phyloP scores from a whole-genome alignment of 1,140 invertebrate species.

The Chlorops oryzae region DNA sequence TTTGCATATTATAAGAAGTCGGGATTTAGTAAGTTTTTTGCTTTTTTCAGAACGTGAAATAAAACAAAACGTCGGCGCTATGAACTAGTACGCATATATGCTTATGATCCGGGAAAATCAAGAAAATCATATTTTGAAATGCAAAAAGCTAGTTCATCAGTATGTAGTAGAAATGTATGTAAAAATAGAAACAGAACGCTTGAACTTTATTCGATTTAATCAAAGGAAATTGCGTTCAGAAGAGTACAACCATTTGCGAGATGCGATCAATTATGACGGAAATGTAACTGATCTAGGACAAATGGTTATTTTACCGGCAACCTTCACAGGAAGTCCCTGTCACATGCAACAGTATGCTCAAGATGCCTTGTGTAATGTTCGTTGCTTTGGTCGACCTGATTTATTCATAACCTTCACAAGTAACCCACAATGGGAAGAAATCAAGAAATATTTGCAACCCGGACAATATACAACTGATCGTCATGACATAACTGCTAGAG shows the following conservation, averaged over 20 bases:
- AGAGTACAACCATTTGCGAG: slow-evolving; percentile 12
- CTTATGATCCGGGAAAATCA: slow-evolving; percentile 43
- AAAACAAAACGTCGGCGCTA: slow-evolving; percentile 43
- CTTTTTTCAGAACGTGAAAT: no score
- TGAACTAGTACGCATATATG: slow-evolving; percentile 46
- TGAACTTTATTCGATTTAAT: slow-evolving; percentile 2
- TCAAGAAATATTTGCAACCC: slow-evolving; percentile 28
- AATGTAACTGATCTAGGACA: slow-evolving; percentile 34
- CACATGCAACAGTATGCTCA: slow-evolving; percentile 50
- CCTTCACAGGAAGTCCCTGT: slow-evolving; percentile 42
- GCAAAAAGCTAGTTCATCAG: slow-evolving; percentile 28
- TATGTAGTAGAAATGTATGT: slow-evolving; percentile 15
- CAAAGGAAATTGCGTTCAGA: slow-evolving; percentile 10
- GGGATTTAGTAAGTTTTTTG: no score
- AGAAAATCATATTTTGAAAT: slow-evolving; percentile 39
- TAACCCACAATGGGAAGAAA: slow-evolving; percentile 51
- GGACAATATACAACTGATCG: slow-evolving; percentile 33
- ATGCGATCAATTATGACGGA: slow-evolving; percentile 21
- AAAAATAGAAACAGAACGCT: slow-evolving; percentile 5
- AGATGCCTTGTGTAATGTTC: slow-evolving; percentile 51
- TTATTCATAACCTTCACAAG: slow-evolving; percentile 49
- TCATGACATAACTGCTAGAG: slow-evolving; percentile 43
- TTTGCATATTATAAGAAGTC: no score
- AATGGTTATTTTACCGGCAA: slow-evolving; percentile 47
- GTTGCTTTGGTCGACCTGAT: slow-evolving; percentile 44